phyloP scores from a whole-genome alignment of 2,113 vertebrate species.

The Salminus brasiliensis region DNA sequence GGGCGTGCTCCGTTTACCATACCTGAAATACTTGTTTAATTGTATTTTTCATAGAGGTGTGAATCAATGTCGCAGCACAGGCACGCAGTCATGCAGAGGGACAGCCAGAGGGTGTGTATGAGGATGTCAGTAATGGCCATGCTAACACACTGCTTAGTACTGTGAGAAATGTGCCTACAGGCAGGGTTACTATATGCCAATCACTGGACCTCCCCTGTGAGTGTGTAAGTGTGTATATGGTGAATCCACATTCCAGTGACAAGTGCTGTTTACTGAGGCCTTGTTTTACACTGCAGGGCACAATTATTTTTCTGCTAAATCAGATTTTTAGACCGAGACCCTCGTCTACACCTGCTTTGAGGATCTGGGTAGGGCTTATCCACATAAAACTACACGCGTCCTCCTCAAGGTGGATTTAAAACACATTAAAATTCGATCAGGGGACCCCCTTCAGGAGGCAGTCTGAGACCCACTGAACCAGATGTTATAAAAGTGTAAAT shows the following conservation, averaged over 20 bases:
- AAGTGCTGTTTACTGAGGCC: background rate
- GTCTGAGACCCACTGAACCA: too few relatives aligned
- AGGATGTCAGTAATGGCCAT: constrained; percentile 28
- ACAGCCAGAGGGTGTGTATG: too few relatives aligned
- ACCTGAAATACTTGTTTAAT: background rate
- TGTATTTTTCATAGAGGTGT: background rate
- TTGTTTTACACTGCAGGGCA: background rate
- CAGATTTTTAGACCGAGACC: too few relatives aligned
- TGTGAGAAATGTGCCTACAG: constrained; percentile 38
- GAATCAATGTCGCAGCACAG: background rate
- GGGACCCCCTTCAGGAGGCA: too few relatives aligned
- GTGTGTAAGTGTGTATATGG: background rate
- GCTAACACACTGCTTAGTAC: constrained; percentile 24
- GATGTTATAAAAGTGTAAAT: too few relatives aligned
- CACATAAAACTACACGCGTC: too few relatives aligned
- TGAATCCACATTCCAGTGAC: constrained; percentile 10
- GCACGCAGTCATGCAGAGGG: background rate
- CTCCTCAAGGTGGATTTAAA: too few relatives aligned
- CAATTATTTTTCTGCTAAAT: too few relatives aligned
- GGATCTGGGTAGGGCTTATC: too few relatives aligned
- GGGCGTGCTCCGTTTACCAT: background rate
- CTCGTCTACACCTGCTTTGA: too few relatives aligned
- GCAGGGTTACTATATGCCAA: constrained; percentile 38
- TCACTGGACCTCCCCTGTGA: constrained; percentile 9
- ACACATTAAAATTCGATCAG: too few relatives aligned